Base-by-base conservation (phyloP, 92 coral and sea anemone genomes). In the Bergia puertoricense region DNA sequence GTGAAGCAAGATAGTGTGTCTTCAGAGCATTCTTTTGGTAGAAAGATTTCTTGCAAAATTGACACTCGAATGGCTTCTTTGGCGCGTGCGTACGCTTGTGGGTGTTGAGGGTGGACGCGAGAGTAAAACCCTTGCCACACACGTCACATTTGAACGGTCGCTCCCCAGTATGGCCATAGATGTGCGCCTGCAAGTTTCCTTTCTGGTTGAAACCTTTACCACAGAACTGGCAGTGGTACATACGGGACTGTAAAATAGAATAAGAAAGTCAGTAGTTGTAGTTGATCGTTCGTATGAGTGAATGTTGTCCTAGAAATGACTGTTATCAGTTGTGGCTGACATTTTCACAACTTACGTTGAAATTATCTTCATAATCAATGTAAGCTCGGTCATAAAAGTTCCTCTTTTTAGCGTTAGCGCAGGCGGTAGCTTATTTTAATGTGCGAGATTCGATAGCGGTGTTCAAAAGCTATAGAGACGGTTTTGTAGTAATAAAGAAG, bases 81-180 rank as follows among this genome's bases (percentile, higher is more conserved):
- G 93, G 87, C 84, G 98, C 99, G 43, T 97, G 99, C 42, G 99
- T 97, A 59, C 99, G 89, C 43, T 95, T 90, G 89, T 97, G 99
- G 1, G 99, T 97, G 94, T 97, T 97, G 23, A 97, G 93, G 5
- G 99, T 97, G 22, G 99, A 97, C 1, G 98, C 95, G 48, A 97
- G 81, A 8, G 99, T 97, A 77, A 97, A 97, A 0, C 99, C 99
- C 74, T 97, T 97, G 39, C 91, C 95, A 57, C 98, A 97, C 23
- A 95, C 88, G 51, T 94, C 95, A 68, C 99, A 97, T 89, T 93
- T 95, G 79, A 92, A 97, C 10, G 99, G 99, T 18, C 99, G 90
- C 71, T 97, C 96, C 15, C 99, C 99, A n/a, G 99, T 97, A 56
- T 97, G 99, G 56, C 99, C 97, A 75, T 97, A 97, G 41, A 97